phyloP scores from a whole-genome alignment of 2,113 vertebrate genomes.

The Periophthalmodon schlosseri region DNA sequence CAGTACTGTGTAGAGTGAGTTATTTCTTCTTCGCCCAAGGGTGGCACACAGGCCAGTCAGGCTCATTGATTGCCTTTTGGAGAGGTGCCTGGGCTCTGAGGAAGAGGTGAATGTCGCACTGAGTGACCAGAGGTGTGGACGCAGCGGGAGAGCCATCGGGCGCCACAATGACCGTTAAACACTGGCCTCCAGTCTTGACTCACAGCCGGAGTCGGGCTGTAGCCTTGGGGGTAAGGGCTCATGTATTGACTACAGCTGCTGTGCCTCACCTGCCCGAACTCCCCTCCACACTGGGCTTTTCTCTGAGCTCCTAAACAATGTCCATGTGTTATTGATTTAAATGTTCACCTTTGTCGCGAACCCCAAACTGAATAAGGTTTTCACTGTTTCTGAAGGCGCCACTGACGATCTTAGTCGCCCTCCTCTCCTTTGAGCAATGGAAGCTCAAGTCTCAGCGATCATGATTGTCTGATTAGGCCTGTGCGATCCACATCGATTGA shows the following conservation, averaged over 20 bases:
- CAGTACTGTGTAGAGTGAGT: slow-evolving; percentile 33
- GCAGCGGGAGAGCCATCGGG: slow-evolving; percentile 65
- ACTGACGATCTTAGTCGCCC: slow-evolving; percentile 22
- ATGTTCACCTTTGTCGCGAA: slow-evolving; percentile 44
- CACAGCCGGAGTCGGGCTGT: slow-evolving; percentile 60
- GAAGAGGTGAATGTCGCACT: slow-evolving; percentile 67
- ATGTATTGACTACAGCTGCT: slow-evolving; percentile 63
- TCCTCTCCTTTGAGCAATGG: slow-evolving; percentile 18
- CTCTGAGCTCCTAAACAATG: slow-evolving; percentile 36
- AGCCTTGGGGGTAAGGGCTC: slow-evolving; percentile 62
- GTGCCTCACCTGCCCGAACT: slow-evolving; percentile 48
- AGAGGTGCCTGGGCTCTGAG: slow-evolving; percentile 32
- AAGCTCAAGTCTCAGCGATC: slow-evolving; percentile 25
- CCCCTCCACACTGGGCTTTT: slow-evolving; percentile 42
- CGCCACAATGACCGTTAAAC: slow-evolving; percentile 68
- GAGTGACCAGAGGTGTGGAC: slow-evolving; percentile 62
- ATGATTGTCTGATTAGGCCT: slow-evolving; percentile 44
- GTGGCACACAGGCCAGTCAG: slow-evolving; percentile 49
- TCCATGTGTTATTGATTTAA: slow-evolving; percentile 59
- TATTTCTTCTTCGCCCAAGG: slow-evolving; percentile 49
- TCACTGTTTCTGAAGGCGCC: slow-evolving; percentile 22
- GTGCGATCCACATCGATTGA: slow-evolving; percentile 46
- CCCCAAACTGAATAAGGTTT: slow-evolving; percentile 32
- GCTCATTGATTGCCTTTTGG: slow-evolving; percentile 67
- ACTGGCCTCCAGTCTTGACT: slow-evolving; percentile 61